These are phyloP conservation scores for Gymnoscopelus braueri DNA, from an alignment of 2,797 vertebrate genomes.

Conservation along the genomic window DNA sequence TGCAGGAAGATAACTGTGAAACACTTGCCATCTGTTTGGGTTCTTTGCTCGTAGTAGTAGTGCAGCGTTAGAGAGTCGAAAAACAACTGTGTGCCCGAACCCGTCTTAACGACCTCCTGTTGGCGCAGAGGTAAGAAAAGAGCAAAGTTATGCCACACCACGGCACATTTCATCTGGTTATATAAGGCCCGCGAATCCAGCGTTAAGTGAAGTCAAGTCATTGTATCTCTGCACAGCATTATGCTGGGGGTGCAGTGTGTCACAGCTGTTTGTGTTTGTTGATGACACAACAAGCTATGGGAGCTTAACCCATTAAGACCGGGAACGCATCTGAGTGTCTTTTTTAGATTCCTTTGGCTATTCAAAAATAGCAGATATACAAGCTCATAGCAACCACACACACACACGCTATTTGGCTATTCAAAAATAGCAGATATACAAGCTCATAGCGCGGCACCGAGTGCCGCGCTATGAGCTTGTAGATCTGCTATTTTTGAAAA, in stretches of 20 bases:
- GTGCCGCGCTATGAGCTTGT: too few relatives aligned
- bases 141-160: slow-evolving; percentile 36
- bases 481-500: too few relatives aligned
- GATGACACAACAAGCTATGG: slow-evolving; percentile 50
- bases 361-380: too few relatives aligned
- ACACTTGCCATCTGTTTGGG: slow-evolving; percentile 47
- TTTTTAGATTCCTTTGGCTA: too few relatives aligned
- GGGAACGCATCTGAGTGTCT: too few relatives aligned
- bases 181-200: slow-evolving; percentile 28
- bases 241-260: slow-evolving; percentile 20
- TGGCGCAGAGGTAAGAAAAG: slow-evolving; percentile 26
- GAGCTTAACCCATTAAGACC: not conserved
- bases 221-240: slow-evolving; percentile 15
- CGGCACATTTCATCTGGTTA: slow-evolving; percentile 52
- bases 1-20: slow-evolving; percentile 16
- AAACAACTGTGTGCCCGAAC: slow-evolving; percentile 16
- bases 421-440: too few relatives aligned
- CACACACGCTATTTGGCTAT: too few relatives aligned
- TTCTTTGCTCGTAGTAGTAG: slow-evolving; percentile 5
- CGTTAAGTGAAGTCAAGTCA: slow-evolving; percentile 1
- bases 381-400: too few relatives aligned
- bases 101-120: slow-evolving; percentile 25
- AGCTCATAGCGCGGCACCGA: too few relatives aligned
- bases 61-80: slow-evolving; percentile 39
- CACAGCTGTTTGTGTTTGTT: slow-evolving; percentile 51